Conservation (phyloP, 1,140 invertebrate genomes). For the Lepidurus couesii region DNA sequence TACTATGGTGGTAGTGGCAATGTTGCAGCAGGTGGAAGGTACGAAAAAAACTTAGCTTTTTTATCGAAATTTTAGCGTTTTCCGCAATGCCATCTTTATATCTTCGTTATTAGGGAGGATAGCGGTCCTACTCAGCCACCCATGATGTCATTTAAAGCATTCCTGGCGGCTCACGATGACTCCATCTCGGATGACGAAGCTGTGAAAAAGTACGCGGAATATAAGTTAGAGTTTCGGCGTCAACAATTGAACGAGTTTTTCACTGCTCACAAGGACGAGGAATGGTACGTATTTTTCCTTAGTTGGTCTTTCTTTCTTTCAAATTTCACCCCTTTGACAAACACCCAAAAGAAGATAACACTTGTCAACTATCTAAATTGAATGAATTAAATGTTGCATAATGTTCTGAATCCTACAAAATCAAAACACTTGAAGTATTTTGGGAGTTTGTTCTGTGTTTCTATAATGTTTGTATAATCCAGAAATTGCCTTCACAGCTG, state of each 20-base stretch:
- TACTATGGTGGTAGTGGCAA: conserved; percentile 24
- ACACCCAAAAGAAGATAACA: background rate
- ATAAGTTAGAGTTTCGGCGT: conserved; percentile 92
- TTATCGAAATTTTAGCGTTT: background rate
- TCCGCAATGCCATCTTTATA: background rate
- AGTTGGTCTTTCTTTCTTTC: conserved; percentile 23
- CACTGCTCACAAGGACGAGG: conserved; percentile 97
- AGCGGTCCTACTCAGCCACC: conserved; percentile 62
- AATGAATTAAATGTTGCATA: background rate
- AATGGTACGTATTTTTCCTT: conserved; percentile 72
- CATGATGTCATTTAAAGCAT: conserved; percentile 97
- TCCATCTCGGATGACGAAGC: conserved; percentile 95
- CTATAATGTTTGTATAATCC: conserved; percentile 37
- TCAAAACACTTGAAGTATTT: background rate
- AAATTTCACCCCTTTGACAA: conserved; percentile 26
- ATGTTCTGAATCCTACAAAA: background rate
- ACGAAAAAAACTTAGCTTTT: background rate
- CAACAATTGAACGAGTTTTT: conserved; percentile 99
- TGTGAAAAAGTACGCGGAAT: conserved; percentile 95
- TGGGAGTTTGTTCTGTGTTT: background rate
- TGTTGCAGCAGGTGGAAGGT: conserved; percentile 32
- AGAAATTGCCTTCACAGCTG: conserved; percentile 28
- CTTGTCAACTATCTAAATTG: background rate
- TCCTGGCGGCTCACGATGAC: conserved; percentile 92
- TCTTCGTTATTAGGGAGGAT: conserved; percentile 38